Evolutionary conservation across 2,888 invertebrate genomes (phyloP).

Genomic region (Epinotia nisella): DNA sequence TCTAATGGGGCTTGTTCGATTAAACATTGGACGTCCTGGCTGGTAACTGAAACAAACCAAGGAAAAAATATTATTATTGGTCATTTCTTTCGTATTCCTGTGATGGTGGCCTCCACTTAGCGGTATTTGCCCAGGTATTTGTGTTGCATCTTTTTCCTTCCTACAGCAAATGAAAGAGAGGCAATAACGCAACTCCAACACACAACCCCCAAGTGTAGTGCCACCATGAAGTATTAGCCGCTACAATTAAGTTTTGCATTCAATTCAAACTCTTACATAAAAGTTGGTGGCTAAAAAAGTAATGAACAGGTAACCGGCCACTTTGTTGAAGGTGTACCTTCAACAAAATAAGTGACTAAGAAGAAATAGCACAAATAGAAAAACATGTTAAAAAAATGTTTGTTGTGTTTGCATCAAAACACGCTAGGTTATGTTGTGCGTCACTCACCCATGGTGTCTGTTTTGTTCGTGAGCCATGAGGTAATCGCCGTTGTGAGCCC

Average conservation of each 20-base stretch:
- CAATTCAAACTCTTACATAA: neutral
- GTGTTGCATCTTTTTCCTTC: too few relatives aligned
- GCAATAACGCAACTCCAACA: too few relatives aligned
- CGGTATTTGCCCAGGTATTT: too few relatives aligned
- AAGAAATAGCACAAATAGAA: neutral
- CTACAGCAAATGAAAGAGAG: too few relatives aligned
- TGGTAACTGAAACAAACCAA: slow-evolving; percentile 62
- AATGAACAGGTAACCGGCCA: neutral
- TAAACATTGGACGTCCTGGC: slow-evolving; percentile 70
- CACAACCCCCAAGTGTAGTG: too few relatives aligned
- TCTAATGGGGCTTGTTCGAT: slow-evolving; percentile 70
- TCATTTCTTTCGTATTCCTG: neutral
- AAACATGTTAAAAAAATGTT: slow-evolving; percentile 12
- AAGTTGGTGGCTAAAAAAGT: neutral
- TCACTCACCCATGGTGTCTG: slow-evolving; percentile 67
- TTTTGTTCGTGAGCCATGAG: slow-evolving; percentile 74
- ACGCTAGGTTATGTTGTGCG: slow-evolving; percentile 58
- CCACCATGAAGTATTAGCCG: too few relatives aligned
- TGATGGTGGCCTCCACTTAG: too few relatives aligned
- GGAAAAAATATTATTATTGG: neutral
- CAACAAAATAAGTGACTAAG: slow-evolving; percentile 3
- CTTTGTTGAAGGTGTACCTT: neutral
- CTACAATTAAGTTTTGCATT: neutral
- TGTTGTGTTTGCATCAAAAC: slow-evolving; percentile 14
- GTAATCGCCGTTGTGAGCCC: slow-evolving; percentile 76